Evolutionary conservation across 2,888 invertebrate genomes (phyloP), one percentile per base, ranked within the genome.

Genomic region (Caenorhabditis sinica): DNA sequence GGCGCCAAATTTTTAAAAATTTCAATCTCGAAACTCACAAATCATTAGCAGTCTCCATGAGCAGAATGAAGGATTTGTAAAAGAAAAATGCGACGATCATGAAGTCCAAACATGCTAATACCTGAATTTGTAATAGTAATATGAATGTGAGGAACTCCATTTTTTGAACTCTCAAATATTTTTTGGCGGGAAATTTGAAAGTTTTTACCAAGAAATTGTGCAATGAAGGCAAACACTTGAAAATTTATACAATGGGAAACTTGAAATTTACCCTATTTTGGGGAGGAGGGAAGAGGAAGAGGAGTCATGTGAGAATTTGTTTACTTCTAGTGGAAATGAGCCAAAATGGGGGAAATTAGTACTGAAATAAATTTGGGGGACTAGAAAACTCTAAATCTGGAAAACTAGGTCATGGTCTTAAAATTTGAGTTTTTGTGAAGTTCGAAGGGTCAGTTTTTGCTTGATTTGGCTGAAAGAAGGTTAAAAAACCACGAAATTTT

Each of bases 21-120:
- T 56, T 25, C 13, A 6, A 13, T 4, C 20, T 23, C 20, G 11
- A 28, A 33, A 81, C 86, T 86, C 51, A 88, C 88, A 83, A 73
- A 25, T 87, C 77, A 33, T 76, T 76, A 1, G 75, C 36, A 0
- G 87, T 87, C 23, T 87, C 83, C 61, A 76, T 53, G 36, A 88
- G 25, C 2, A 72, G 20, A 23, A 72, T 75, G 66, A 77, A 53
- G 30, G 82, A 81, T 63, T 87, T 87, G 81, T 87, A 88, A 36
- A 83, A 75, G 69, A 86, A 86, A 51, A 85, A 49, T 8, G 71
- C 63, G 36, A 88, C 85, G 61, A 89, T 72, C 28, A 86, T n/a
- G 17, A 87, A 87, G 69, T 89, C 89, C 83, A 89, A 80, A 23
- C 53, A 58, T 49, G 89, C 85, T 13, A 89, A 79, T 11, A 85